Evolutionary conservation across 2,797 vertebrate genomes (phyloP).

Genomic region (Coilia nasus): DNA sequence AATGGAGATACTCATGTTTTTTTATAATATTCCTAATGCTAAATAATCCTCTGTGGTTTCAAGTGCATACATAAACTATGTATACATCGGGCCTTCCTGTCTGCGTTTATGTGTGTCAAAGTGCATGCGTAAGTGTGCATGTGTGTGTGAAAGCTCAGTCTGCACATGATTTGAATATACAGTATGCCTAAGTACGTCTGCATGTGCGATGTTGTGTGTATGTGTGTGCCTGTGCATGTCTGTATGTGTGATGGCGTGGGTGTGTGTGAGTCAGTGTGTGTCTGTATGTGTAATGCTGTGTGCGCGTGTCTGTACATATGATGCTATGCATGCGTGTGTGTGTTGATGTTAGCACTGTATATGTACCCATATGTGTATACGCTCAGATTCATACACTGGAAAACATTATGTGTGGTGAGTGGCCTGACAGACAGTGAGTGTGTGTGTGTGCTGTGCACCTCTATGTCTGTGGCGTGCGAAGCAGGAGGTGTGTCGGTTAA

Average conservation of each 20-base stretch:
- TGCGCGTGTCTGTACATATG: too few species aligned
- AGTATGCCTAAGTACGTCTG: too few species aligned
- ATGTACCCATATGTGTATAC: constrained; percentile 13
- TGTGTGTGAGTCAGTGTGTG: background rate
- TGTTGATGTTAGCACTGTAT: too few species aligned
- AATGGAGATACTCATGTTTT: constrained; percentile 51
- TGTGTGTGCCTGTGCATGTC: constrained; percentile 4
- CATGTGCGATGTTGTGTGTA: background rate
- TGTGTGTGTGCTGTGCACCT: constrained; percentile 28
- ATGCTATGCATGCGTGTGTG: too few species aligned
- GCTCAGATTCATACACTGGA: background rate
- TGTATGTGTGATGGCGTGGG: constrained; percentile 27
- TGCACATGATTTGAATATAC: background rate
- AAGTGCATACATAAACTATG: constrained; percentile 38
- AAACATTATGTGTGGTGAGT: background rate
- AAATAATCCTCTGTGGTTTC: constrained; percentile 51
- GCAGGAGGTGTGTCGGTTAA: background rate
- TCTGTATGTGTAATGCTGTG: too few species aligned
- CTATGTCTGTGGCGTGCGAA: constrained; percentile 21
- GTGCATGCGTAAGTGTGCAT: background rate
- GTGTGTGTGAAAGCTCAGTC: background rate
- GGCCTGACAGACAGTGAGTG: background rate
- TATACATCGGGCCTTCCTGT: background rate
- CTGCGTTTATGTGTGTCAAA: background rate
- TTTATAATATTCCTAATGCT: constrained; percentile 46